phyloP scores from a whole-genome alignment of 1,140 invertebrate species.

The Drosophila lowei region DNA sequence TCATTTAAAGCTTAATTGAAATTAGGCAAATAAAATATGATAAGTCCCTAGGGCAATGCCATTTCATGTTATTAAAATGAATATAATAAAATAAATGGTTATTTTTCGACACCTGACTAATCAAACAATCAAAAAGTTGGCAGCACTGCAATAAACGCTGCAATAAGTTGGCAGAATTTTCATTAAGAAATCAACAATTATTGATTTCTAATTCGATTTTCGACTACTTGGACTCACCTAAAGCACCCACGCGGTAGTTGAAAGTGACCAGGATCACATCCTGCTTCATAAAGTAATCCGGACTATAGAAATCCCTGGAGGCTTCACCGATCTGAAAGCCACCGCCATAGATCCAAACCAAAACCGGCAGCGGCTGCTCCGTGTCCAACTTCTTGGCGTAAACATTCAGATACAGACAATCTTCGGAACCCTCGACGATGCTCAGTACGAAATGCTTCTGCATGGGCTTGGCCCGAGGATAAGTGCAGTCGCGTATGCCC shows the following conservation, averaged over 20 bases:
- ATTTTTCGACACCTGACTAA: too few relatives aligned
- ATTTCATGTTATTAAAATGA: too few relatives aligned
- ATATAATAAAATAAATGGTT: too few relatives aligned
- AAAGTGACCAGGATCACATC: conserved; percentile 87
- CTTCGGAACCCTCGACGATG: conserved; percentile 63
- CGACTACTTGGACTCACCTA: conserved; percentile 77
- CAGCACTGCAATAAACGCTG: too few relatives aligned
- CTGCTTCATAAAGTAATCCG: conserved; percentile 86
- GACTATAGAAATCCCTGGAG: conserved; percentile 83
- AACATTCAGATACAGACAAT: conserved; percentile 78
- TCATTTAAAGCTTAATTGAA: not conserved
- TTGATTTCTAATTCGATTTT: not conserved
- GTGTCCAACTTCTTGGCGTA: conserved; percentile 62
- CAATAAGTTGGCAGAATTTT: not conserved
- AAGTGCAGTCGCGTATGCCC: conserved; percentile 83
- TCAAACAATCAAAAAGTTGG: too few relatives aligned
- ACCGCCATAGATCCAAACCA: conserved; percentile 90
- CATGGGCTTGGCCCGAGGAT: conserved; percentile 51
- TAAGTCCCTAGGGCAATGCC: too few relatives aligned
- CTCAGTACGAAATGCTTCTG: conserved; percentile 59
- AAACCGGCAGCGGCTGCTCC: conserved; percentile 84
- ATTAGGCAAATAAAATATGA: not conserved
- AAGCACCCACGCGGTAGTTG: conserved; percentile 87
- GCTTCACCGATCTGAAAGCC: conserved; percentile 85
- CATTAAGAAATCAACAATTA: not conserved